Percentiles rank a stretch among this genome's conserved stretches.
phyloP scores from a whole-genome alignment of 2,797 vertebrate genomes.

The Leuciscus waleckii region DNA sequence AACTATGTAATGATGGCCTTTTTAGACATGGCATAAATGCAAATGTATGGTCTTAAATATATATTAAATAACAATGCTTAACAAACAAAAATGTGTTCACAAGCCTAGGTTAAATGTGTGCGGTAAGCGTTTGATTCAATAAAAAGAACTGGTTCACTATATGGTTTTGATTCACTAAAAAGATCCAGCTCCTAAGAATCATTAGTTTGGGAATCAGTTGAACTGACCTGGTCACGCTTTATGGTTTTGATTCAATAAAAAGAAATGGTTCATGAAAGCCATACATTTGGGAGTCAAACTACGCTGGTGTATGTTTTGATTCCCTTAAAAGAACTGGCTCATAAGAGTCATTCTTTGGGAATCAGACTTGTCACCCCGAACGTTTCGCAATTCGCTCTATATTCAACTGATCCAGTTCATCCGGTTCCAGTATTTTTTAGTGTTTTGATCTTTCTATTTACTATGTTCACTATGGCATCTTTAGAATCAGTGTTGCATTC shows the following conservation, averaged over 20 bases:
- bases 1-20: not conserved
- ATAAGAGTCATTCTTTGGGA: not conserved
- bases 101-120: not conserved
- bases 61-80: not conserved
- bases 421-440: not conserved
- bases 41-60: not conserved
- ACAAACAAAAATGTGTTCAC: not conserved
- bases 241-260: not conserved
- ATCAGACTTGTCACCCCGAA: not conserved
- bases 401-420: not conserved
- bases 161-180: not conserved
- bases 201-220: not conserved
- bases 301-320: not conserved
- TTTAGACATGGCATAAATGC: not conserved
- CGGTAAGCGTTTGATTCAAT: not conserved
- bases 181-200: not conserved
- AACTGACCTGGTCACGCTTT: not conserved
- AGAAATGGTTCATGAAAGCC: not conserved
- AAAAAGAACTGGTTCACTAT: not conserved
- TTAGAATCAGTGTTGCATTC: not conserved
- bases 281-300: not conserved
- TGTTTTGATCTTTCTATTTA: not conserved
- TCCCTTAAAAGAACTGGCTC: no score
- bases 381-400: not conserved
- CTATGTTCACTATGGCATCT: not conserved